Percentiles rank a stretch among this genome's conserved stretches.
Evolutionary conservation across 2,797 vertebrate species (phyloP).

Genomic region (Melanogrammus aeglefinus): DNA sequence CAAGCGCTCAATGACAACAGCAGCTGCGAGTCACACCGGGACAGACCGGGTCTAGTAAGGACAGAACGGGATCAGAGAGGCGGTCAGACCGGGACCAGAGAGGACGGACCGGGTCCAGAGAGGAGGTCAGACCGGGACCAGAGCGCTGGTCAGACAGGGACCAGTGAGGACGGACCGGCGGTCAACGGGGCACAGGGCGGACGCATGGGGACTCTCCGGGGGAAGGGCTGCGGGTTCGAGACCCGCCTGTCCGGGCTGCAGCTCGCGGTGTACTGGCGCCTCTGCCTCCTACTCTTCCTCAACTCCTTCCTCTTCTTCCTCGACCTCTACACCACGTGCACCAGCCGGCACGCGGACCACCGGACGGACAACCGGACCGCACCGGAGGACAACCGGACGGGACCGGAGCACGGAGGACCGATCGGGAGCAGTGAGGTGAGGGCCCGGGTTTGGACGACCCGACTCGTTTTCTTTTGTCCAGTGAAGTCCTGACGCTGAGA

Average conservation of each 20-base stretch:
- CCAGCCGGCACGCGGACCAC: background rate
- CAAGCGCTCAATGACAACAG: background rate
- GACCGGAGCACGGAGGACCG: no score
- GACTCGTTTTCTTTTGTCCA: no score
- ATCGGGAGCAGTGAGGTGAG: background rate
- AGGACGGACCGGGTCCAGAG: no score
- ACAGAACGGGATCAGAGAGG: no score
- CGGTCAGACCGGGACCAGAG: no score
- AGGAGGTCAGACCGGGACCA: no score
- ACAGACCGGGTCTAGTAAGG: no score
- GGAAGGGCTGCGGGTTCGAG: background rate
- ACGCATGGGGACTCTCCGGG: background rate
- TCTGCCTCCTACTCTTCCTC: slow-evolving; percentile 64
- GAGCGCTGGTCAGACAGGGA: no score
- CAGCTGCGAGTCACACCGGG: background rate
- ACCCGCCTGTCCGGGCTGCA: slow-evolving; percentile 45
- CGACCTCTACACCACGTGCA: slow-evolving; percentile 56
- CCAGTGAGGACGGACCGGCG: no score
- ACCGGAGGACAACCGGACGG: background rate
- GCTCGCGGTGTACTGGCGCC: slow-evolving; percentile 64
- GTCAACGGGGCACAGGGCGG: background rate
- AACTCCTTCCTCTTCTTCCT: slow-evolving; percentile 68
- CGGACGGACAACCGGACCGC: background rate
- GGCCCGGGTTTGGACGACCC: no score
- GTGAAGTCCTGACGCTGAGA: no score